Percentiles rank a stretch among this genome's conserved stretches.
phyloP scores from a whole-genome alignment of 2,797 vertebrate genomes.

The Acrossocheilus fasciatus region DNA sequence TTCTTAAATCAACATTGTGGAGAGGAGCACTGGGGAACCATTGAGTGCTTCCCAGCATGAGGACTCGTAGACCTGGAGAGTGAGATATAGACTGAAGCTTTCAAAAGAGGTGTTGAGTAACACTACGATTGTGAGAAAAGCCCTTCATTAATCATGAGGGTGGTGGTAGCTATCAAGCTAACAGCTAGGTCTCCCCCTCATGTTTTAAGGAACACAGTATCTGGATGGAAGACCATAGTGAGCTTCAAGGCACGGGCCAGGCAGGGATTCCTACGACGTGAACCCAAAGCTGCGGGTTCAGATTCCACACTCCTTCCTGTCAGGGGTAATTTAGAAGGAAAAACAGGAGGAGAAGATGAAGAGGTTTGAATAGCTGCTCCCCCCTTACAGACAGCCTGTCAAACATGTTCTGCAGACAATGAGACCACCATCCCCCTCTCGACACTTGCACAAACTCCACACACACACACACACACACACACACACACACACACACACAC shows the following conservation, averaged over 20 bases:
- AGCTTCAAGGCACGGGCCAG: constrained; percentile 30
- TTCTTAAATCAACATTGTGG: constrained; percentile 56
- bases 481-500: constrained; percentile 41
- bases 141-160: constrained; percentile 62
- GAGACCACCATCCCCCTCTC: constrained; percentile 57
- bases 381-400: constrained; percentile 65
- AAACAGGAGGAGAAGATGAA: constrained; percentile 51
- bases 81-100: constrained; percentile 51
- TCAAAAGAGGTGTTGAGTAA: constrained; percentile 61
- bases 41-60: constrained; percentile 49
- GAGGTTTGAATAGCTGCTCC: constrained; percentile 53
- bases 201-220: constrained; percentile 49
- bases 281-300: constrained; percentile 54
- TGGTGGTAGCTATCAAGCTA: constrained; percentile 47
- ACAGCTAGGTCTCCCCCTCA: constrained; percentile 39
- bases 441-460: constrained; percentile 53
- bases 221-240: constrained; percentile 39
- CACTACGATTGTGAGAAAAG: constrained; percentile 43
- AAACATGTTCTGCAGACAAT: constrained; percentile 75
- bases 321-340: constrained; percentile 55
- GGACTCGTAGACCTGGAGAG: constrained; percentile 39
- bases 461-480: constrained; percentile 46
- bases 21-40: constrained; percentile 39
- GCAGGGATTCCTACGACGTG: constrained; percentile 50
- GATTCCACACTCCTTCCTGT: constrained; percentile 64